Conservation (phyloP, 2,797 vertebrate species). For the Amniataba percoides region DNA sequence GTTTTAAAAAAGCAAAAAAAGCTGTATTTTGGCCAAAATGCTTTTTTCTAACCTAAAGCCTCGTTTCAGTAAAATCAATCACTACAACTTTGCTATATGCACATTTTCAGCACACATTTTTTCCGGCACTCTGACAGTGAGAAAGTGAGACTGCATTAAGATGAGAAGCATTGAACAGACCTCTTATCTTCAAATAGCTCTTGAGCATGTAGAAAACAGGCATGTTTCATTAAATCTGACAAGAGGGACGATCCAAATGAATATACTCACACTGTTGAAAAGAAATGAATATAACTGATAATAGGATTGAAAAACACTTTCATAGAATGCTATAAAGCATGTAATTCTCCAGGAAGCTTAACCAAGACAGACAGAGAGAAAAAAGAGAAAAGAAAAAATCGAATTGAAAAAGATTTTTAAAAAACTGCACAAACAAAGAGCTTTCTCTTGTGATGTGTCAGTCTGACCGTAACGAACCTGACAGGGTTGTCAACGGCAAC, state of each 20-base stretch:
- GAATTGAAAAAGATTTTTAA: neutral
- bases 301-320: conserved; percentile 4
- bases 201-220: conserved; percentile 15
- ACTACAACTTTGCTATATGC: conserved; percentile 10
- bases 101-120: conserved; percentile 11
- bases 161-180: conserved; percentile 19
- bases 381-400: neutral
- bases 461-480: conserved; percentile 63
- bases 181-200: conserved; percentile 18
- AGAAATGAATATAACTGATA: conserved; percentile 19
- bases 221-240: conserved; percentile 19
- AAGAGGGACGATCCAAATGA: conserved; percentile 18
- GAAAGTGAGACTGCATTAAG: conserved; percentile 7
- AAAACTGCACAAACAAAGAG: conserved; percentile 9
- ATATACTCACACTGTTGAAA: neutral
- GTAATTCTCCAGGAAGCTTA: neutral
- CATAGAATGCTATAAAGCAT: neutral
- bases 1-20: neutral
- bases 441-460: conserved; percentile 50
- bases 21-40: conserved; percentile 1
- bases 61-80: conserved; percentile 24
- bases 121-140: neutral
- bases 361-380: neutral
- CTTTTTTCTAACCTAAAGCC: conserved; percentile 21
- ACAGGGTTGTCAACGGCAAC: conserved; percentile 72